Conservation (phyloP, 2,113 vertebrate genomes). For the Indri indri region DNA sequence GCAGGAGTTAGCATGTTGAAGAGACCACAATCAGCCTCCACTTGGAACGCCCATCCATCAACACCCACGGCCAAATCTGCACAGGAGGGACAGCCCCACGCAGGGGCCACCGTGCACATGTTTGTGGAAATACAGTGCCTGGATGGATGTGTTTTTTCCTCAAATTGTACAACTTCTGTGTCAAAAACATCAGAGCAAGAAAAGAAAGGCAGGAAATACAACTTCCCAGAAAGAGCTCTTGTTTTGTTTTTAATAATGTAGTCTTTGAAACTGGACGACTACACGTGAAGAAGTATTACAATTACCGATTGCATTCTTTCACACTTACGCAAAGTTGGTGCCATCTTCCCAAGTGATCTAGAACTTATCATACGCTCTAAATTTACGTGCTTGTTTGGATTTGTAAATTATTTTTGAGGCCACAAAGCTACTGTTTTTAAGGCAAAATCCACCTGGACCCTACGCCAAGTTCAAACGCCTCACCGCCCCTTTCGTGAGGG, state of each 20-base stretch:
- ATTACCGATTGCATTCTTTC: not conserved
- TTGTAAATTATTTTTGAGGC: not conserved
- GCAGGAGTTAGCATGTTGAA: not conserved
- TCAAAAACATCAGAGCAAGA: not conserved
- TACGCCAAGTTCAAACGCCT: not conserved
- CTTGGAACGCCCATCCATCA: not conserved
- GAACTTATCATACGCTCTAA: not conserved
- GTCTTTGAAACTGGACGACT: not conserved
- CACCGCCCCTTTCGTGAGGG: not conserved
- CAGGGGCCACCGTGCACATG: not conserved
- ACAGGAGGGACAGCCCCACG: not conserved
- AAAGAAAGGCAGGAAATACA: not conserved
- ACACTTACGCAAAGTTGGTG: not conserved
- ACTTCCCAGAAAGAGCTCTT: not conserved
- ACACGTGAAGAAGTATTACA: not conserved
- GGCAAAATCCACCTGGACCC: not conserved
- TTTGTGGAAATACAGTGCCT: not conserved
- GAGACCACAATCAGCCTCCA: not conserved
- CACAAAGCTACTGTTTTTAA: not conserved
- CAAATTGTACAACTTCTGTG: not conserved
- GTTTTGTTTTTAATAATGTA: not conserved
- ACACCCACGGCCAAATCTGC: not conserved
- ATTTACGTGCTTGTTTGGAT: not conserved
- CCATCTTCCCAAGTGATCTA: not conserved
- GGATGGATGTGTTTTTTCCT: not conserved